Conservation (phyloP, 1,140 invertebrate genomes). For the Trichoplusia ni region DNA sequence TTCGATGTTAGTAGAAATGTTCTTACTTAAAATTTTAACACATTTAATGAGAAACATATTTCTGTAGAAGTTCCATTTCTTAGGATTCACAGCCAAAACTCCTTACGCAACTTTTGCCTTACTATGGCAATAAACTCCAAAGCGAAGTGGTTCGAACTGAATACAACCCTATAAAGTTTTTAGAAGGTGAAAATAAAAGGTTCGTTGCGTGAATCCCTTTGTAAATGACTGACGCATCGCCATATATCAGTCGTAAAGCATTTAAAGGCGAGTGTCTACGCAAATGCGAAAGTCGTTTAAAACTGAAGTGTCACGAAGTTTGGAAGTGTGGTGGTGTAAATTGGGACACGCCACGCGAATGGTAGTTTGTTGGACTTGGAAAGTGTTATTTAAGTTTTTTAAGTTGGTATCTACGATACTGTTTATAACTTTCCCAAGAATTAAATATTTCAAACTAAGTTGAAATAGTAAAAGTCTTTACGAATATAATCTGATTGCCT, state of each 20-base stretch:
- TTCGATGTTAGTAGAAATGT: slow-evolving; percentile 85
- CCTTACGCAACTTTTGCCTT: background rate
- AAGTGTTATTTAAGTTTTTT: slow-evolving; percentile 60
- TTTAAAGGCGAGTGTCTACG: slow-evolving; percentile 25
- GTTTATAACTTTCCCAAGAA: no score
- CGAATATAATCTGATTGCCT: no score
- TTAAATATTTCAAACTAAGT: slow-evolving; percentile 45
- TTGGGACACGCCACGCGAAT: slow-evolving; percentile 50
- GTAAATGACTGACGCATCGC: slow-evolving; percentile 27
- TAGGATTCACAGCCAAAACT: background rate
- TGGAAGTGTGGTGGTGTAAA: slow-evolving; percentile 51
- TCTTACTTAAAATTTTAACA: background rate
- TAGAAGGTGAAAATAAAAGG: slow-evolving; percentile 17
- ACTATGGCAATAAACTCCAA: background rate
- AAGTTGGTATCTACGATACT: slow-evolving; percentile 45
- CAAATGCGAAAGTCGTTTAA: slow-evolving; percentile 43
- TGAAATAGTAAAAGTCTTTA: no score
- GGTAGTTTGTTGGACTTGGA: slow-evolving; percentile 51
- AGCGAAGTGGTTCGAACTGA: background rate
- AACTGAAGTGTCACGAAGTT: slow-evolving; percentile 54
- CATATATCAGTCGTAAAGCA: slow-evolving; percentile 38
- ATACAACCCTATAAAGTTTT: background rate
- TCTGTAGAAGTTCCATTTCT: background rate
- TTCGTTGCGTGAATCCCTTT: slow-evolving; percentile 20
- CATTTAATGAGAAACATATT: background rate